Evolutionary conservation across 1,140 invertebrate species (phyloP), one percentile per base, ranked within the genome.

Genomic region (Phocides pigmalion): DNA sequence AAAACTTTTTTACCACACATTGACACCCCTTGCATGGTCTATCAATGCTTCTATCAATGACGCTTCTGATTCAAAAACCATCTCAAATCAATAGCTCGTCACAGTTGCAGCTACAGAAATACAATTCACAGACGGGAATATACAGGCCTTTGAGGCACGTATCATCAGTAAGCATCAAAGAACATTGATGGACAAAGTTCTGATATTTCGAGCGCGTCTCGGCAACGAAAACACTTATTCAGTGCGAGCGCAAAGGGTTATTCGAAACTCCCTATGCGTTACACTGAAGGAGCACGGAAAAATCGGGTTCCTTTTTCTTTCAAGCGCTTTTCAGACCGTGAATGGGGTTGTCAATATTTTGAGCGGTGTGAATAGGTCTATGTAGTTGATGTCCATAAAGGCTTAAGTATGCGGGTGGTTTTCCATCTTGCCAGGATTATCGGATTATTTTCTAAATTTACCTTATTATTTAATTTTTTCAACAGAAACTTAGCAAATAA

Each of bases 301-400:
- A 84, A 85, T 84, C 82, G 74, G 82, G 81, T 65, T 76, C 72
- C 76, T 76, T 84, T 86, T 85, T 85, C 74, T 84, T 79, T 79
- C 69, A 61, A 79, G 76, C 73, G 68, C 85, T 81, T 86, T 88
- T 87, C 81, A 85, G 70, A 59, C 46, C 70, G 61, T 88, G 81
- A 88, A 88, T 79, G 79, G 73, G 82, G 83, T 83, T 87, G 87
- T 89, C 84, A 89, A 89, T 89, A 89, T 89, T 89, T 89, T 89
- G 80, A 87, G 82, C 82, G 79, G 61, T 75, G 73, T 89, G 87
- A 89, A 89, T 87, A 77, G 78, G 65, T 63, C 50, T 68, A 59
- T 77, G 80, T 76, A 73, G 84, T 76, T 64, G 82, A 84, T 85
- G 80, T 86, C 84, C 83, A 84, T 82, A 79, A 75, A 54, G 75